Conservation (phyloP, 2,113 vertebrate species). For the Paedocypris sp. region DNA sequence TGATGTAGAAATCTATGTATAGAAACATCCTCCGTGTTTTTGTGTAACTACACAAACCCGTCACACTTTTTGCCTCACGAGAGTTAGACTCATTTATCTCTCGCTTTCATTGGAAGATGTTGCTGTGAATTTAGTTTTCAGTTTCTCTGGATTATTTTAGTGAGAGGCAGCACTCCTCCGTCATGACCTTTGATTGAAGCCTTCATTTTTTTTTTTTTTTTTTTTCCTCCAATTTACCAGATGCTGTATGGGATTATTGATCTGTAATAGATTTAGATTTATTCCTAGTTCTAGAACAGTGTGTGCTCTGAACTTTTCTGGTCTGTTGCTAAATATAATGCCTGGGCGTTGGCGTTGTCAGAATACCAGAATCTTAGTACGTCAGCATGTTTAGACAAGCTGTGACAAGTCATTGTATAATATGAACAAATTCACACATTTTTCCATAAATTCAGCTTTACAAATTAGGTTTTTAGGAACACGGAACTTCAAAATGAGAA, state of each 20-base stretch:
- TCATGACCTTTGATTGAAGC: background rate
- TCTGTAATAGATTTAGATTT: background rate
- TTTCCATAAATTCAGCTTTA: background rate
- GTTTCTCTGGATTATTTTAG: background rate
- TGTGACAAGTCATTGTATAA: conserved; percentile 27
- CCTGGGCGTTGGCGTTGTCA: conserved; percentile 9
- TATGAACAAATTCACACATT: background rate
- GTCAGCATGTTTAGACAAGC: conserved; percentile 47
- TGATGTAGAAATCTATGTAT: too few relatives aligned
- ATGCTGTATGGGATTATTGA: background rate
- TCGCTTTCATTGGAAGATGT: background rate
- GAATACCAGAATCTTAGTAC: conserved; percentile 27
- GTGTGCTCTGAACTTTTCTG: background rate
- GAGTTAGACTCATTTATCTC: background rate
- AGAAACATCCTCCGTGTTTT: too few relatives aligned
- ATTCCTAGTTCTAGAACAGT: background rate
- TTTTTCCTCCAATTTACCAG: too few relatives aligned
- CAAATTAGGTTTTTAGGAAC: background rate
- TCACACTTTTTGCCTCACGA: too few relatives aligned
- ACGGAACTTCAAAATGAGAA: background rate
- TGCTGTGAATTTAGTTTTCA: background rate
- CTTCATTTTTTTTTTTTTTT: too few relatives aligned
- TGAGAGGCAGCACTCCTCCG: background rate
- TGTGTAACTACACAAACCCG: too few relatives aligned
- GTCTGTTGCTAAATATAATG: background rate